Evolutionary conservation across 2,797 vertebrate species (phyloP).

Genomic region (Potorous gilbertii): DNA sequence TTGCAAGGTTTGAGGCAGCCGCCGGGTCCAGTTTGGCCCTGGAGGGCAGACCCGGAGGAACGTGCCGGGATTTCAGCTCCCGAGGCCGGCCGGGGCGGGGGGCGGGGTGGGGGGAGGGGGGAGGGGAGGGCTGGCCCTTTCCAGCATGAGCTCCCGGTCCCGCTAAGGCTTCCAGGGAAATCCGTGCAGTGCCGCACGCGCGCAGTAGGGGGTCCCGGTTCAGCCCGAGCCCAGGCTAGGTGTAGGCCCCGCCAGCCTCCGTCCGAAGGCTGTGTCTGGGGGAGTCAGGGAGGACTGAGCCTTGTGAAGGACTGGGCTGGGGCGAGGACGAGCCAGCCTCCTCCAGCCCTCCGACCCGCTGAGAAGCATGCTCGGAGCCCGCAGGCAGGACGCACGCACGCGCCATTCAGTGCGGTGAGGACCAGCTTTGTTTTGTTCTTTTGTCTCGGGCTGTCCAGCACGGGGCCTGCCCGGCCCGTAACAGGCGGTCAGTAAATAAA

Average conservation of each 20-base stretch:
- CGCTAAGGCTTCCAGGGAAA: not conserved
- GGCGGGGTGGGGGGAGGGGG: too few relatives aligned
- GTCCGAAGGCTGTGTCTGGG: not conserved
- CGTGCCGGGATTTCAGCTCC: not conserved
- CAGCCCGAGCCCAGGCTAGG: too few relatives aligned
- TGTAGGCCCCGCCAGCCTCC: not conserved
- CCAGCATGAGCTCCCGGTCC: not conserved
- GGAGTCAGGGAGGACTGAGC: too few relatives aligned
- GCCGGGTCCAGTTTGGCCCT: not conserved
- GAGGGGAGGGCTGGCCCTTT: not conserved
- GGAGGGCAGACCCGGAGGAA: not conserved
- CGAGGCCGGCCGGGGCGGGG: too few relatives aligned
- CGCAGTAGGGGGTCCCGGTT: not conserved
- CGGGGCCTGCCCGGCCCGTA: not conserved
- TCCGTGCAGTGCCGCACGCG: fast-evolving
- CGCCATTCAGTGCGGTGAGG: not conserved
- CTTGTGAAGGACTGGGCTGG: not conserved
- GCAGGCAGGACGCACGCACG: too few relatives aligned
- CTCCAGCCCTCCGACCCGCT: not conserved
- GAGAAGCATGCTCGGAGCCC: not conserved
- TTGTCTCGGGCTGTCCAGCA: not conserved
- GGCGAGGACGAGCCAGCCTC: not conserved
- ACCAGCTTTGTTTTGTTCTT: not conserved
- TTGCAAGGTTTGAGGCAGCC: too few relatives aligned
- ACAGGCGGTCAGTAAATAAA: not conserved